These are phyloP conservation scores for Phoxinus dragarum DNA, from an alignment of 2,797 vertebrate genomes.

Conservation along the genomic window DNA sequence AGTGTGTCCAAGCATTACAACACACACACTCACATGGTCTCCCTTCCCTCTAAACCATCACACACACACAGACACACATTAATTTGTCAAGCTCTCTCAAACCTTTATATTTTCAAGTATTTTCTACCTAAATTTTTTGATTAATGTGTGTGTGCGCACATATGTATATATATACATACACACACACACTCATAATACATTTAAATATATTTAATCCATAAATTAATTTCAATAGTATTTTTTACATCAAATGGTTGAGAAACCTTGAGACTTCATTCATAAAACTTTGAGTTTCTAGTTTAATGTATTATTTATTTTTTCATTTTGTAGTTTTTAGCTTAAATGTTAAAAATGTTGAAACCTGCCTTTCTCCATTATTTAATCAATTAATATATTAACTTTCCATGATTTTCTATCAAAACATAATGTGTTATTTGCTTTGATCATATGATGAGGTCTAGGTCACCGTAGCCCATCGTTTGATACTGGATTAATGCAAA, in stretches of 20 bases:
- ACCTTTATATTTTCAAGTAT: not conserved
- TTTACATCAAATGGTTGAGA: not conserved
- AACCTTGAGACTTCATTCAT: not conserved
- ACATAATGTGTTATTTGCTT: not conserved
- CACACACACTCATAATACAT: no score
- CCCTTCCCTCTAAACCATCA: not conserved
- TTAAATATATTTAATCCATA: no score
- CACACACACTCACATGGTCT: not conserved
- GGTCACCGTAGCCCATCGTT: not conserved
- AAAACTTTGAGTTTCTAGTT: no score
- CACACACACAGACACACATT: not conserved
- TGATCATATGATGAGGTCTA: not conserved
- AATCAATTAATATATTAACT: not conserved
- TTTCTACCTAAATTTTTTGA: no score
- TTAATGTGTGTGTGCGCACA: no score
- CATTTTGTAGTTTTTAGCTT: no score
- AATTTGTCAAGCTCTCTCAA: not conserved
- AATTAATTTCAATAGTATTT: no score
- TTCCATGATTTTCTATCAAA: not conserved
- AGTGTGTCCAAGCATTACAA: constrained; percentile 7
- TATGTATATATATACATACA: no score
- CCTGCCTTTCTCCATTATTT: not conserved
- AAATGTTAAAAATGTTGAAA: no score
- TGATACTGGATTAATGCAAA: constrained; percentile 13
- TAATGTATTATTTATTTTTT: no score